A percentile compares a stretch with the other conserved stretches of the same genome.
Conservation (phyloP, 2,797 vertebrate species). For the Ctenopoma kingsleyae region DNA sequence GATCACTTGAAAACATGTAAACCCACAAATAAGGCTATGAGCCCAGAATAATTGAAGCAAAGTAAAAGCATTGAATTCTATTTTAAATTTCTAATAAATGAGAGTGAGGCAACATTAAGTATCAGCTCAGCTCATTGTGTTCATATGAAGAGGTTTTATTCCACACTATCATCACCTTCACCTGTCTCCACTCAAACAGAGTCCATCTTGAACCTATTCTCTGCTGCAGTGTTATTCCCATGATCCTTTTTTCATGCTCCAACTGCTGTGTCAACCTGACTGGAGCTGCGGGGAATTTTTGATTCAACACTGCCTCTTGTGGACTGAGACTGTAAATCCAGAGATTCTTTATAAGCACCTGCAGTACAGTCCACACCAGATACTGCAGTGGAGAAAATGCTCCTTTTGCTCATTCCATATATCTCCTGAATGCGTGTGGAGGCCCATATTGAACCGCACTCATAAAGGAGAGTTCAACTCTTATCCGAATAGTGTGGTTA, state of each 20-base stretch:
- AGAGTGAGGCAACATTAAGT: slow-evolving; percentile 19
- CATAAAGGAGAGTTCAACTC: slow-evolving; percentile 75
- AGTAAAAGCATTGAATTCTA: slow-evolving; percentile 35
- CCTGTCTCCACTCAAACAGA: slow-evolving; percentile 44
- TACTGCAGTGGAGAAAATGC: slow-evolving; percentile 58
- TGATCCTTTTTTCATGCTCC: slow-evolving; percentile 53
- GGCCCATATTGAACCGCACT: slow-evolving; percentile 71
- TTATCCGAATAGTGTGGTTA: slow-evolving; percentile 82
- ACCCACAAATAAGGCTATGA: slow-evolving; percentile 27
- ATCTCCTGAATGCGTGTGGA: slow-evolving; percentile 54
- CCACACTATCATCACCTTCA: slow-evolving; percentile 35
- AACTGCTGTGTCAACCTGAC: slow-evolving; percentile 51
- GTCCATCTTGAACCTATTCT: slow-evolving; percentile 41
- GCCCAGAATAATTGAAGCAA: slow-evolving; percentile 14
- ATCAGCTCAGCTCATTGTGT: slow-evolving; percentile 31
- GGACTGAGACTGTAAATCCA: slow-evolving; percentile 47
- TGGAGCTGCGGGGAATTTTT: slow-evolving; percentile 51
- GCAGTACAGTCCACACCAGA: slow-evolving; percentile 63
- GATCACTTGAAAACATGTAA: slow-evolving; percentile 59
- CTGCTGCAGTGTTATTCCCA: slow-evolving; percentile 55
- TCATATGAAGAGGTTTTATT: slow-evolving; percentile 37
- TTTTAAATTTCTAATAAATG: slow-evolving; percentile 31
- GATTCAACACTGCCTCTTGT: slow-evolving; percentile 80
- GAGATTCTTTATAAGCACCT: slow-evolving; percentile 52
- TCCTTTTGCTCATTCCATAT: slow-evolving; percentile 61